Base-by-base conservation (phyloP, 2,888 invertebrate genomes). In the Noctua janthe region DNA sequence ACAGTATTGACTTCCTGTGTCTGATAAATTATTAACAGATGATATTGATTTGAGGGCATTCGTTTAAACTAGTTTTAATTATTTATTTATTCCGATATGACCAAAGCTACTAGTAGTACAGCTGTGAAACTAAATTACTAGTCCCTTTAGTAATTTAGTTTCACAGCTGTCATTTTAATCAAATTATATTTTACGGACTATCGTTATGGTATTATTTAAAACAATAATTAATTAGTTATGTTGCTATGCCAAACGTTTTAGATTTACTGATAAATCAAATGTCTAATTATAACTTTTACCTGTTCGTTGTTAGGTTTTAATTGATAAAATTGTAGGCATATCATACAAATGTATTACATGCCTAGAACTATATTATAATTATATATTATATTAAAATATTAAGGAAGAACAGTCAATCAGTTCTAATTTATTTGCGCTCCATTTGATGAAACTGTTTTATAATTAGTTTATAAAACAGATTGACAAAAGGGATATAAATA, bases 1-100 rank as follows among this genome's bases (percentile, higher is more conserved):
- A 76, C 66, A 79, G 54, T 47, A 47, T 75, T 49, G 35, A 71
- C 39, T 83, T 67, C 43, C 59, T 76, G 39, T 72, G 62, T 70
- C 49, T 66, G 54, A 13, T 75, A 71, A 17, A 66, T 10, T 20
- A 62, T 62, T 66, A 75, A 35, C 69, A 66, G 56, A 59, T 71
- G 11, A n/a, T 35, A 29, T 62, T 47, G 35, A 17, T 47, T 39
- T 64, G 17, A 62, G 20, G 20, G 51, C 43, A 56, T 47, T 17
- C 11, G 35, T 72, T n/a, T n/a, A 5, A 49, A 47, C 54, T 35
- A 76, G 15, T 72, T 15, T 29, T 10, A 47, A 10, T 3, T 8
- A 62, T 15, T 62, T 62, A 29, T 62, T 64, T 64, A 64, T 64
- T 35, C 35, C 35, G 4, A 35, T 39, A 3, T 66, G 20, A 35